Base-by-base conservation (phyloP, 1,140 invertebrate genomes). In the Drosophila lini region DNA sequence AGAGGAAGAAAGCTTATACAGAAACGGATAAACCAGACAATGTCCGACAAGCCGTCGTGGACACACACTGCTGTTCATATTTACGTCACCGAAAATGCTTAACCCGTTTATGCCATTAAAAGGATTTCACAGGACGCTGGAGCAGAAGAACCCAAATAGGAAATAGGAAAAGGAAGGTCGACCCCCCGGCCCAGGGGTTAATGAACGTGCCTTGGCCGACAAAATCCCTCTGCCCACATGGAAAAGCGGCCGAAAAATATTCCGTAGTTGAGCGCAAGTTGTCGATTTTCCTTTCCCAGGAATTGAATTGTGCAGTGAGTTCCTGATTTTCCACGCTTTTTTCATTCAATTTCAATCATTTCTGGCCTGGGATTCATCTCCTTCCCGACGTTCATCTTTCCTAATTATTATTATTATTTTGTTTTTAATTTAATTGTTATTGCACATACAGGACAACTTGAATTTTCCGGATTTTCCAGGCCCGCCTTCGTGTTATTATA, bases 91-190 rank as follows among this genome's bases (percentile, higher is more conserved):
- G n/a, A 53, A 78, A 78, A 78, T 74, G 55, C 77, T 79, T 80
- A 79, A 73, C 75, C 68, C 76, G 76, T 79, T 79, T 79, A 79
- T 68, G 77, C 61, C 76, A 61, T 74, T 74, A 79, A 79, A 79
- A 61, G 76, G 68, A 79, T 79, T 79, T 67, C 50, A 79, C 77
- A 79, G 77, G 25, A 62, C 50, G 57, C 61, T 74, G 74, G 44
- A 61, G 57, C 47, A 32, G 53, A 25, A 28, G 32, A 69, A 38
- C 47, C 60, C 50, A 55, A 65, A 56, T 50, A 36, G 68, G 52
- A 59, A 71, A 71, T 58, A 47, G 64, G 47, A 57, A 71, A 70
- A 70, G 67, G 48, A 55, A 70, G 40, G 5, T 32, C 10, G 31
- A 13, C 15, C 40, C 38, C 1, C 41, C 10, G 36, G 36, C 45